These are phyloP conservation scores for Bradypus variegatus DNA, from an alignment of 2,797 vertebrate species.

Conservation along the genomic window DNA sequence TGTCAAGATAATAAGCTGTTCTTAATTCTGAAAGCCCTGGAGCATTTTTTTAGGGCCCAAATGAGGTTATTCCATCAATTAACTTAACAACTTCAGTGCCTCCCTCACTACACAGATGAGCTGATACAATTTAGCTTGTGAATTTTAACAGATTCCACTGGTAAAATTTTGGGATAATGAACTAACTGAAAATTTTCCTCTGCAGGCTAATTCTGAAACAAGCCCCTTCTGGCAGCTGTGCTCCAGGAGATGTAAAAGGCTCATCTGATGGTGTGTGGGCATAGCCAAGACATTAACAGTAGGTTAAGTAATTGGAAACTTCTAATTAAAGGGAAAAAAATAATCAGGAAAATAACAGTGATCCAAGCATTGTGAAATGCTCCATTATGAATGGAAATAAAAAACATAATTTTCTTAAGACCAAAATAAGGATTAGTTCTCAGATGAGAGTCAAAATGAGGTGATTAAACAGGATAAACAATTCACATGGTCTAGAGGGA, in stretches of 20 bases:
- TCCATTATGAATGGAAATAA: conserved; percentile 42
- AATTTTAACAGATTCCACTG: neutral
- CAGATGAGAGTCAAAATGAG: conserved; percentile 4
- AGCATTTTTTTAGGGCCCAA: neutral
- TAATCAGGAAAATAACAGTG: neutral
- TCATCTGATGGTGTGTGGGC: accelerated
- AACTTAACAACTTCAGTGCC: neutral
- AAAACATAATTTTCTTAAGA: neutral
- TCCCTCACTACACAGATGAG: neutral
- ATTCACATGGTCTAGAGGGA: neutral
- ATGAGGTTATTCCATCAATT: conserved; percentile 5
- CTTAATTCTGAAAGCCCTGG: neutral
- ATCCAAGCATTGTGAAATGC: conserved; percentile 13
- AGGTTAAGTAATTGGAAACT: conserved; percentile 23
- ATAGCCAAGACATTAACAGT: conserved; percentile 31
- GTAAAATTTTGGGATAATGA: conserved; percentile 24
- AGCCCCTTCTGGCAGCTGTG: neutral
- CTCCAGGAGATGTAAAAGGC: neutral
- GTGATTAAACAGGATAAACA: neutral
- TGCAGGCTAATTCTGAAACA: neutral
- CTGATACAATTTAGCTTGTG: neutral
- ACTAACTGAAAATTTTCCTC: conserved; percentile 2
- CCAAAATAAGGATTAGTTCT: conserved; percentile 14
- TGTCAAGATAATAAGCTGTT: neutral
- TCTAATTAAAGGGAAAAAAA: conserved; percentile 25